These are phyloP conservation scores for Chloroceryle amazona DNA, from an alignment of 2,797 vertebrate species.

Conservation along the genomic window DNA sequence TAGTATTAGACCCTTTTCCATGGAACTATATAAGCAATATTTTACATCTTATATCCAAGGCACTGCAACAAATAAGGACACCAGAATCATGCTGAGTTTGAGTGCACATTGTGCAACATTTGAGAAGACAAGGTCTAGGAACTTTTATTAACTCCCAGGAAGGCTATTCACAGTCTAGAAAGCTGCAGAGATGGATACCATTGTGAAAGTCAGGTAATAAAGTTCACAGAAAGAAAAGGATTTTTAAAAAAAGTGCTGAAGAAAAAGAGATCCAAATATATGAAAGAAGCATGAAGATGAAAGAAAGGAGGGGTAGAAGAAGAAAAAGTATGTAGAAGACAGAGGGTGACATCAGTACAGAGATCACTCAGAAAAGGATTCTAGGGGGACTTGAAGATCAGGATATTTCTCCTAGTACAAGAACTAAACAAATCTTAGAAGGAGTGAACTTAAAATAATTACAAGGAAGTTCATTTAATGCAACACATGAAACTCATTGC, in stretches of 20 bases:
- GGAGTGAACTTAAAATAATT: not conserved
- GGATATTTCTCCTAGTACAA: not conserved
- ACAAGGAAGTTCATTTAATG: constrained; percentile 3
- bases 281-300: not conserved
- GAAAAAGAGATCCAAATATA: not conserved
- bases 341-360: not conserved
- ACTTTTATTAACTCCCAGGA: not conserved
- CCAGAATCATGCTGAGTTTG: not conserved
- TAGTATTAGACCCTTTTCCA: not conserved
- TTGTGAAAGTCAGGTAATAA: not conserved
- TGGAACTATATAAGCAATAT: not conserved
- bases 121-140: not conserved
- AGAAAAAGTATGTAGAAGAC: not conserved
- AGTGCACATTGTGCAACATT: not conserved
- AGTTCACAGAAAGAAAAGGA: not conserved
- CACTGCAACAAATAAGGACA: not conserved
- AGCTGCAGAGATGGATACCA: not conserved
- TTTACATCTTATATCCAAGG: not conserved
- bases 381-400: not conserved
- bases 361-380: constrained; percentile 4
- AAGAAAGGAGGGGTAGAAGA: not conserved
- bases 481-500: constrained; percentile 41
- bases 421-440: not conserved
- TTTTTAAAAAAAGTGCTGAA: not conserved
- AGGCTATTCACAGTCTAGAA: not conserved